phyloP scores from a whole-genome alignment of 2,797 vertebrate genomes.

The Anniella stebbinsi region DNA sequence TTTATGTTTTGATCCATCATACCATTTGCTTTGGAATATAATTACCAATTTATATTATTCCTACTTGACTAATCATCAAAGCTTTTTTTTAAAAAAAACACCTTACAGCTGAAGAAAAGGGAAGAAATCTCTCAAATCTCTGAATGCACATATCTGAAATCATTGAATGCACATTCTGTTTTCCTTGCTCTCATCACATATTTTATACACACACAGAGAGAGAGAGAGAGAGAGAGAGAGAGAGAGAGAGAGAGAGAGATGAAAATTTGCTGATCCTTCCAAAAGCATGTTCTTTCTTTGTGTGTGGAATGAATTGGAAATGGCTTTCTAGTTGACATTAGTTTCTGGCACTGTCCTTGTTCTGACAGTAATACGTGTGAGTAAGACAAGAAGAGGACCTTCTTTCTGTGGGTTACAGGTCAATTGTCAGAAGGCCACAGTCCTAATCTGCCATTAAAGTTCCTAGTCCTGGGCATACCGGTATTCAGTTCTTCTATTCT shows the following conservation, averaged over 20 bases:
- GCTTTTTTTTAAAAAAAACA: not conserved
- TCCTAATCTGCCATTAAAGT: not conserved
- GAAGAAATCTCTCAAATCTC: too few species aligned
- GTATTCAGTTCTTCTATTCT: not conserved
- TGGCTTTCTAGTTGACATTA: slow-evolving; percentile 47
- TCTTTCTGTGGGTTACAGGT: slow-evolving; percentile 1
- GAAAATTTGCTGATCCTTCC: slow-evolving; percentile 1
- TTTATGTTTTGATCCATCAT: not conserved
- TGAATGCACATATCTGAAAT: not conserved
- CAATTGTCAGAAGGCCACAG: not conserved
- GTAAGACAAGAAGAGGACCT: slow-evolving; percentile 23
- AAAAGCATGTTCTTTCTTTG: slow-evolving; percentile 47
- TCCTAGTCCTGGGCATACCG: not conserved
- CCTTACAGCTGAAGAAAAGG: not conserved
- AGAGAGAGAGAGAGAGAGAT: not conserved
- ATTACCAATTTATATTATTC: not conserved
- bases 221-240: not conserved
- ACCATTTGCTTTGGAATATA: not conserved
- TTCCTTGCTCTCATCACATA: not conserved
- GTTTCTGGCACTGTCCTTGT: slow-evolving; percentile 45
- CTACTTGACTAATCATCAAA: not conserved
- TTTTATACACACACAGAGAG: not conserved
- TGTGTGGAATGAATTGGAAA: slow-evolving; percentile 34
- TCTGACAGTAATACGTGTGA: slow-evolving; percentile 49
- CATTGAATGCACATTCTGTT: not conserved